A percentile compares a stretch with the other conserved stretches of the same genome.
These are phyloP conservation scores for Leptogaster cylindrica DNA, from an alignment of 2,888 invertebrate genomes.

Conservation along the genomic window DNA sequence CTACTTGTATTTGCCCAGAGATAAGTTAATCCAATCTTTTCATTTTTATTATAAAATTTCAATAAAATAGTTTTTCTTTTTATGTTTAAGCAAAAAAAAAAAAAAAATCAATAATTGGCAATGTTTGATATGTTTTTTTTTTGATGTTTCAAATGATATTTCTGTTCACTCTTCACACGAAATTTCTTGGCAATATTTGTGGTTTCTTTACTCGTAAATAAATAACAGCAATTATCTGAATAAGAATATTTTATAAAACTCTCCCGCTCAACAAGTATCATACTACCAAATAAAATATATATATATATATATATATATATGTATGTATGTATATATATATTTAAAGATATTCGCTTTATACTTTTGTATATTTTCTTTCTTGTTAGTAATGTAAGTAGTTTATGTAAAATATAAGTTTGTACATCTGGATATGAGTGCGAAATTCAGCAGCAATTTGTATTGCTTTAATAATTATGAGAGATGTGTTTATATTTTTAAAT, in stretches of 20 bases:
- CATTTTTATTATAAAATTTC: too few relatives aligned
- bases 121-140: too few relatives aligned
- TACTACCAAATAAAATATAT: not conserved
- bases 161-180: too few relatives aligned
- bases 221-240: not conserved
- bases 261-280: too few relatives aligned
- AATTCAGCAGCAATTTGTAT: slow-evolving; percentile 29
- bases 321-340: too few relatives aligned
- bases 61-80: too few relatives aligned
- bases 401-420: slow-evolving; percentile 11
- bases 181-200: not conserved
- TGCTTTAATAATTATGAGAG: slow-evolving; percentile 15
- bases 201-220: not conserved
- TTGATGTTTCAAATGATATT: too few relatives aligned
- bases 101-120: slow-evolving; percentile 8
- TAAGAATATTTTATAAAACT: too few relatives aligned
- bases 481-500: slow-evolving; percentile 8
- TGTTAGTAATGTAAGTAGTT: not conserved
- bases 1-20: too few relatives aligned
- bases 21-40: too few relatives aligned
- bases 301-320: slow-evolving; percentile 8
- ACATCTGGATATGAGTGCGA: slow-evolving; percentile 19
- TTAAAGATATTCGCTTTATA: too few relatives aligned
- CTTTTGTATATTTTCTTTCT: too few relatives aligned
- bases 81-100: slow-evolving; percentile 27